phyloP scores from a whole-genome alignment of 2,113 vertebrate genomes.

The Callochromis pleurospilus region DNA sequence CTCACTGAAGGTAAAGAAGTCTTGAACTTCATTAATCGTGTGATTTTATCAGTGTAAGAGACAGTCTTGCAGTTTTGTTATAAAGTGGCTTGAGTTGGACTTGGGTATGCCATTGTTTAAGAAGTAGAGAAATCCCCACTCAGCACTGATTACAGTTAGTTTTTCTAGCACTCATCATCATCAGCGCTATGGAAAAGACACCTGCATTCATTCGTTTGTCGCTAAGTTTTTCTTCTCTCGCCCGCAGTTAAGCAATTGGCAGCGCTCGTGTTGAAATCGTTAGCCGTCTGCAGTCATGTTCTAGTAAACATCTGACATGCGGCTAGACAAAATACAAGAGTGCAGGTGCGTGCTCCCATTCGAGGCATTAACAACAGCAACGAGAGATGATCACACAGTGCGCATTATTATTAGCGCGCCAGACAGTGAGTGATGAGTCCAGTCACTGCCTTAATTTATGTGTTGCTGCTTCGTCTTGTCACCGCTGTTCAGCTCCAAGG shows the following conservation, averaged over 20 bases:
- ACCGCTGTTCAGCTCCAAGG: conserved; percentile 47
- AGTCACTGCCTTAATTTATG: conserved; percentile 60
- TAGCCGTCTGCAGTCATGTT: background rate
- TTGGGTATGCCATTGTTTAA: background rate
- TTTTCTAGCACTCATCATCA: background rate
- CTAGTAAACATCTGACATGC: background rate
- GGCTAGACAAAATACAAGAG: background rate
- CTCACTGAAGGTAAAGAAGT: background rate
- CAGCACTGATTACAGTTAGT: background rate
- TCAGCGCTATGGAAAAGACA: background rate
- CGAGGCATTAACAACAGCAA: conserved; percentile 27
- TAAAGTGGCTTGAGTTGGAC: background rate
- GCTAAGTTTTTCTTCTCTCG: background rate
- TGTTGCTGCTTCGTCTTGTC: conserved; percentile 62
- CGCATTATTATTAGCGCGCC: conserved; percentile 38
- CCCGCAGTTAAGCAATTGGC: background rate
- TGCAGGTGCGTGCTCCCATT: background rate
- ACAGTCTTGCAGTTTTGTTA: background rate
- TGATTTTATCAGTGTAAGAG: rapidly evolving
- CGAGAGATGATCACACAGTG: conserved; percentile 38
- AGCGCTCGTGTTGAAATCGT: background rate
- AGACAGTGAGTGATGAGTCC: conserved; percentile 54
- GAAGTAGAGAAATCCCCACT: background rate
- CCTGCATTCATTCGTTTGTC: background rate
- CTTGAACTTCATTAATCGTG: background rate